A percentile compares a stretch with the other conserved stretches of the same genome.
phyloP scores from a whole-genome alignment of 1,140 invertebrate species.

The Campoletis sonorensis region DNA sequence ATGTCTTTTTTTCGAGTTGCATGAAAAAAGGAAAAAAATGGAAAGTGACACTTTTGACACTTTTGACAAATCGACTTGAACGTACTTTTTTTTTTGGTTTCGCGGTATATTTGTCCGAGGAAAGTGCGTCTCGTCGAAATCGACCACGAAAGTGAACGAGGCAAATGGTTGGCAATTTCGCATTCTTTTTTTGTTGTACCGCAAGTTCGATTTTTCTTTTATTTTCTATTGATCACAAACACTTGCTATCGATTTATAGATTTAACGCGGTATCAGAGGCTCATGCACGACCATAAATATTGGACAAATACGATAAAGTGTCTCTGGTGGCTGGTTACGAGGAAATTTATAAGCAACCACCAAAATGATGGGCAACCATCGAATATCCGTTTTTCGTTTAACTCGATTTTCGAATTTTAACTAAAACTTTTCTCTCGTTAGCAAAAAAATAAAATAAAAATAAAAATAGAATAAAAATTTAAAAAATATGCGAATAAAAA shows the following conservation, averaged over 20 bases:
- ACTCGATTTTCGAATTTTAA: too few relatives aligned
- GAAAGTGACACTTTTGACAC: too few relatives aligned
- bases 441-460: too few relatives aligned
- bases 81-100: too few relatives aligned
- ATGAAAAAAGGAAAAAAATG: too few relatives aligned
- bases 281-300: neutral
- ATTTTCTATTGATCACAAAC: neutral
- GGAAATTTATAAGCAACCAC: slow-evolving; percentile 4
- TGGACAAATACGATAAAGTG: slow-evolving; percentile 10
- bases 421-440: too few relatives aligned
- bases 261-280: neutral
- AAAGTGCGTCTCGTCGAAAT: neutral
- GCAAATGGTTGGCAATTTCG: neutral
- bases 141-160: neutral
- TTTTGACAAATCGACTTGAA: too few relatives aligned
- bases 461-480: too few relatives aligned
- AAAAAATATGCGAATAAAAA: too few relatives aligned
- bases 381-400: neutral
- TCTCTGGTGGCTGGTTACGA: slow-evolving; percentile 17
- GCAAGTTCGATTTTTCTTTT: neutral
- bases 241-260: slow-evolving; percentile 10
- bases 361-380: slow-evolving; percentile 9
- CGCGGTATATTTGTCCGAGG: too few relatives aligned
- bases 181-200: neutral
- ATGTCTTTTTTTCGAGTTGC: too few relatives aligned